Base-by-base conservation (phyloP, 2,113 vertebrate genomes). In the Chloropsis cyanopogon region DNA sequence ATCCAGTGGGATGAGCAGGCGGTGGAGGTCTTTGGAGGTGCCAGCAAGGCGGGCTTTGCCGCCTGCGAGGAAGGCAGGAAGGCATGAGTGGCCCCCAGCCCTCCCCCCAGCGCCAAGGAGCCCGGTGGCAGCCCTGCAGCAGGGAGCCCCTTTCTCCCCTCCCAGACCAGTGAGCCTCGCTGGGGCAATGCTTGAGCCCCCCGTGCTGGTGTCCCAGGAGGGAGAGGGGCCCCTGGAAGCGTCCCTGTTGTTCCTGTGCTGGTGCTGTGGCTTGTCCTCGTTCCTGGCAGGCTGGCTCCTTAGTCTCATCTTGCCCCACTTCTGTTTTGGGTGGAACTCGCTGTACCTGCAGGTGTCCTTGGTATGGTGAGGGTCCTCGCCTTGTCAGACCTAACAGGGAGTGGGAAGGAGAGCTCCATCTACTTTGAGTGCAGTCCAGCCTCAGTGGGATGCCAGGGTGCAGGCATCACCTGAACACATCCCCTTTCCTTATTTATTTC, bases 1-100 rank as follows among this genome's bases (percentile, higher is more conserved):
- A 97, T 99, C 41, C 98, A 99, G 49, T 99, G 99, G 99, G 99
- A 98, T 11, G 98, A 99, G 90, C 98, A 98, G 66, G 98, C 98
- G 0, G 98, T 99, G 46, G 99, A 99, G 26, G 98, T 98, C 86
- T 99, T 98, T 0, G 99, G 99, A 7, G 99, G 99, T 0, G 99
- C 99, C 46, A 98, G 97, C 66, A 99, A 99, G 97, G 97, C 96
- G 9, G 82, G 97, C 64, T 98, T 99, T 9, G 96, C 99, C 1
- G 98, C 98, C 60, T 99, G 99, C 8, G 97, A 98, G 79, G 98
- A 98, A 87, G 97, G 97, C 92, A 95, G 97, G 96, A 98, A 98
- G 98, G 98, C 99, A 15, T 99, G 95, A 98, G 89, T 23, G 8
- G 54, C 95, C 96, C 82, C 75, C 63, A 41, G 2, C 68, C 82